These are phyloP conservation scores for Drosophila yakuba DNA, from an alignment of 1,140 invertebrate genomes.

Conservation along the genomic window DNA sequence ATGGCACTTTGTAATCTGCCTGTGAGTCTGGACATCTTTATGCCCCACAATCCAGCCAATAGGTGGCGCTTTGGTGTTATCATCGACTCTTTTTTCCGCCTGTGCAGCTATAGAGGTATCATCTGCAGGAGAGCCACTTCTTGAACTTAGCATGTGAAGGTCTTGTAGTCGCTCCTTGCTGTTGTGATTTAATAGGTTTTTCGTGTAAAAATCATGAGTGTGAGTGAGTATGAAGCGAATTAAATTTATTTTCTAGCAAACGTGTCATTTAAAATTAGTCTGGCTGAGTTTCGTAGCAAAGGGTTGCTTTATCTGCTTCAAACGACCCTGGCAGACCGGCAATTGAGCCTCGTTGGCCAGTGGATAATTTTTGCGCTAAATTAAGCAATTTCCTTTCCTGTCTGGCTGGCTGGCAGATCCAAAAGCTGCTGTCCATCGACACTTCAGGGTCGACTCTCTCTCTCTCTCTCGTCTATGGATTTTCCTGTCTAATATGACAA, in stretches of 20 bases:
- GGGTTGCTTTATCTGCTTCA: constrained; percentile 36
- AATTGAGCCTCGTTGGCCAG: constrained; percentile 43
- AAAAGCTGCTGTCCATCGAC: constrained; percentile 4
- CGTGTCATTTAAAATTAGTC: constrained; percentile 24
- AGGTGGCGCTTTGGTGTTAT: background rate
- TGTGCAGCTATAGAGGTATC: background rate
- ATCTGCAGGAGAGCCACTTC: constrained; percentile 2
- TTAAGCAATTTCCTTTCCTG: constrained; percentile 70
- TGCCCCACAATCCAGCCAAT: constrained; percentile 42
- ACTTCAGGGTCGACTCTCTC: constrained; percentile 1
- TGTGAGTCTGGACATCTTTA: constrained; percentile 22
- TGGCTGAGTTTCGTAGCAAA: constrained; percentile 7
- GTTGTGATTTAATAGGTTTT: constrained; percentile 10
- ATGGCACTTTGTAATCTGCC: constrained; percentile 49
- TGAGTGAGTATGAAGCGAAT: constrained; percentile 23
- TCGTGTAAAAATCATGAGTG: constrained; percentile 19
- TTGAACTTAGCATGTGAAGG: constrained; percentile 5
- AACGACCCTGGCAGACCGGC: constrained; percentile 11
- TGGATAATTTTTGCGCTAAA: constrained; percentile 78
- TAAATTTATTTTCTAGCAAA: constrained; percentile 12
- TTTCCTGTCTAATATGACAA: constrained; percentile 67
- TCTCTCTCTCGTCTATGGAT: constrained; percentile 20
- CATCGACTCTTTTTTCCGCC: background rate
- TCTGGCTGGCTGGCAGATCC: constrained; percentile 35
- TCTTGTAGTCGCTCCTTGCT: background rate